Percentiles rank a stretch among this genome's conserved stretches.
Evolutionary conservation across 2,113 vertebrate genomes (phyloP).

Genomic region (Xyrauchen texanus): DNA sequence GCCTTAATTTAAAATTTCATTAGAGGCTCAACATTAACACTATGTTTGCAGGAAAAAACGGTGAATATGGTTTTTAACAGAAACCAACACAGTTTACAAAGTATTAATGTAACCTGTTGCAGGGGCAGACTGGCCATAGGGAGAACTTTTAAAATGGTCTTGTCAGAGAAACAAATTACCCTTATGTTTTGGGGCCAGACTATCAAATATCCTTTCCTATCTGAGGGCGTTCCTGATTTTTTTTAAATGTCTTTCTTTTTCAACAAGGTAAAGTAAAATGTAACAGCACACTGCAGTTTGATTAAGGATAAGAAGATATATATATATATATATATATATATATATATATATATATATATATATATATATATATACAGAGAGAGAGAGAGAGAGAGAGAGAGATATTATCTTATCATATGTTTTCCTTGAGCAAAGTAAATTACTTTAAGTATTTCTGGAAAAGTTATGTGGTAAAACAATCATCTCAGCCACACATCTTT

Average conservation of each 20-base stretch:
- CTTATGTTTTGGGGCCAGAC: not conserved
- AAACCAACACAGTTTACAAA: slow-evolving; percentile 25
- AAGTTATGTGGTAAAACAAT: slow-evolving; percentile 33
- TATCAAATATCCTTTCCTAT: slow-evolving; percentile 13
- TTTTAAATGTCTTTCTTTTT: not conserved
- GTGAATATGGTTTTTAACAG: not conserved
- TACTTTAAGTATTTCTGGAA: slow-evolving; percentile 25
- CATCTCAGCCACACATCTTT: slow-evolving; percentile 25
- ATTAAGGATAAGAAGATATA: slow-evolving; percentile 26
- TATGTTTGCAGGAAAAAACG: slow-evolving; percentile 15
- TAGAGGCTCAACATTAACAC: slow-evolving; percentile 12
- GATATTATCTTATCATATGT: too few species aligned
- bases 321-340: too few species aligned
- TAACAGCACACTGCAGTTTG: slow-evolving; percentile 1
- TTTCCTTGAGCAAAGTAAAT: too few species aligned
- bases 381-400: too few species aligned
- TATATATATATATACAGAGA: too few species aligned
- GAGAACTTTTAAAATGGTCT: slow-evolving; percentile 10
- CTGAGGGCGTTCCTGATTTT: not conserved
- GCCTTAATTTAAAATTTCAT: slow-evolving; percentile 23
- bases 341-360: too few species aligned
- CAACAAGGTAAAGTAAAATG: slow-evolving; percentile 1
- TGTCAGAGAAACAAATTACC: slow-evolving; percentile 38
- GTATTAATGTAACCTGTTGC: slow-evolving; percentile 8
- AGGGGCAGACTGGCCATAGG: too few species aligned